A percentile compares a stretch with the other conserved stretches of the same genome.
Conservation (phyloP, 2,797 vertebrate species). For the Sarcophilus harrisii region DNA sequence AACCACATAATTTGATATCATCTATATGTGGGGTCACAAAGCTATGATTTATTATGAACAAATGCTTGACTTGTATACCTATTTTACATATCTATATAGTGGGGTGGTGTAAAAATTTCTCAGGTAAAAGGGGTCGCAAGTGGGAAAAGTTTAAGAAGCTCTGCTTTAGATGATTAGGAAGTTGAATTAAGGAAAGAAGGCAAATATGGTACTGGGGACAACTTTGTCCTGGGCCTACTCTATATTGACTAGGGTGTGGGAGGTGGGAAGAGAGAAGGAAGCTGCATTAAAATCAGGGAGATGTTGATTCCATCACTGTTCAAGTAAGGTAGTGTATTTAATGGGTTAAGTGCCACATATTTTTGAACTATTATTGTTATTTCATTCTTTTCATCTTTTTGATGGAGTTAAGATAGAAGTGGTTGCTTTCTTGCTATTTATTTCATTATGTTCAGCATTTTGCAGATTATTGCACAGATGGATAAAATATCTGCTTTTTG, state of each 20-base stretch:
- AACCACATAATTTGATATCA: too few relatives aligned
- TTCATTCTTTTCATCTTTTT: neutral
- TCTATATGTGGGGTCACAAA: too few relatives aligned
- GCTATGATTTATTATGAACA: too few relatives aligned
- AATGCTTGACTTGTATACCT: too few relatives aligned
- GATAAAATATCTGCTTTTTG: neutral
- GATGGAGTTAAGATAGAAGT: neutral
- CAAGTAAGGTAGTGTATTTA: neutral
- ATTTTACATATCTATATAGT: too few relatives aligned
- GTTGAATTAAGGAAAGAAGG: neutral
- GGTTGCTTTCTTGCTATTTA: neutral
- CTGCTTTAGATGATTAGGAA: neutral
- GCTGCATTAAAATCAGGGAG: neutral
- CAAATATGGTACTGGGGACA: neutral
- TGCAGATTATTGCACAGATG: neutral
- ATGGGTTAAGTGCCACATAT: neutral
- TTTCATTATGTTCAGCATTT: neutral
- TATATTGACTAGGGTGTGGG: neutral
- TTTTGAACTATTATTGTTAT: neutral
- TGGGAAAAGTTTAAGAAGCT: too few relatives aligned
- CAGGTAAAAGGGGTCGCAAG: too few relatives aligned
- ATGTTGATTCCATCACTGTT: neutral
- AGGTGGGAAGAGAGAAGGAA: neutral
- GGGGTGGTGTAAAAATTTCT: too few relatives aligned
- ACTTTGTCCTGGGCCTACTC: neutral